A percentile compares a stretch with the other conserved stretches of the same genome.
Evolutionary conservation across 2,888 invertebrate genomes (phyloP).

Genomic region (Odontocerum albicorne): DNA sequence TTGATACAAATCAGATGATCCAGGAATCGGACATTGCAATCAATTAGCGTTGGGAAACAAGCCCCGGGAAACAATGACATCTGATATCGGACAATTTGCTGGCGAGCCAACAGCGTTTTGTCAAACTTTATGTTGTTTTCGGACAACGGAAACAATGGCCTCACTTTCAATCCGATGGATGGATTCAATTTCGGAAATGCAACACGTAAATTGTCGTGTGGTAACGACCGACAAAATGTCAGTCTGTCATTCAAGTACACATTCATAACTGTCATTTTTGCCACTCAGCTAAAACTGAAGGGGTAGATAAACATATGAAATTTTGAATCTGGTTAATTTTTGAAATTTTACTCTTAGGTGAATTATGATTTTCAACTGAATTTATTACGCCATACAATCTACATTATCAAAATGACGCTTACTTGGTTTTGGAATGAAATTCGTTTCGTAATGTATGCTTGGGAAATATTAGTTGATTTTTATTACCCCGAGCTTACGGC

Average conservation of each 20-base stretch:
- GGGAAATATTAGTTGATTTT: too few relatives aligned
- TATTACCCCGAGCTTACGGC: too few relatives aligned
- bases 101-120: conserved; percentile 21
- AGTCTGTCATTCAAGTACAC: conserved; percentile 20
- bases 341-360: too few relatives aligned
- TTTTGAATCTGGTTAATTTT: too few relatives aligned
- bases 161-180: not conserved
- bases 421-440: too few relatives aligned
- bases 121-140: conserved; percentile 18
- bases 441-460: too few relatives aligned
- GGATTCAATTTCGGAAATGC: conserved; percentile 5
- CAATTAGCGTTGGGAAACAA: conserved; percentile 15
- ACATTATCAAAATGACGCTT: too few relatives aligned
- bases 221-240: conserved; percentile 18
- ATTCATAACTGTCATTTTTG: conserved; percentile 30
- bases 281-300: too few relatives aligned
- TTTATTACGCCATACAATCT: too few relatives aligned
- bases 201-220: conserved; percentile 28
- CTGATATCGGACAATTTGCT: conserved; percentile 18
- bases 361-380: too few relatives aligned
- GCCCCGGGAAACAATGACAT: not conserved
- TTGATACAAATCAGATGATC: conserved; percentile 4
- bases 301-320: too few relatives aligned
- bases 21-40: conserved; percentile 8
- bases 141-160: conserved; percentile 14